Conservation (phyloP, 2,888 invertebrate species). For the Lasioglossum villosulum region DNA sequence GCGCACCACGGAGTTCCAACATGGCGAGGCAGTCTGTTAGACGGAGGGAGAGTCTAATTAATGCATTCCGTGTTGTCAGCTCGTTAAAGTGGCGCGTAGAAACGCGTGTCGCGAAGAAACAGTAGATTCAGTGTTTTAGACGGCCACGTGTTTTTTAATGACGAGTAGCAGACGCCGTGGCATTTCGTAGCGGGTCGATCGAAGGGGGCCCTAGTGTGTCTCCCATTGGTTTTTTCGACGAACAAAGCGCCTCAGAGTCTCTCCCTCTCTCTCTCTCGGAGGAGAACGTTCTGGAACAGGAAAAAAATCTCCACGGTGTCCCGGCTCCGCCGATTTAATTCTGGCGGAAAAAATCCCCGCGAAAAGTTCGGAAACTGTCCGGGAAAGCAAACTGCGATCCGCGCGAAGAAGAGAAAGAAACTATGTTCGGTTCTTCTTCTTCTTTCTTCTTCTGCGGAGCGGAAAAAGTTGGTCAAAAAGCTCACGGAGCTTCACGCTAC, state of each 20-base stretch:
- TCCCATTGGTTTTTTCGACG: constrained; percentile 21
- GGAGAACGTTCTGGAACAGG: background rate
- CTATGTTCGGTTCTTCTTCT: background rate
- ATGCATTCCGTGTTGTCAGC: constrained; percentile 70
- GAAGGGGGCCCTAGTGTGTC: constrained; percentile 45
- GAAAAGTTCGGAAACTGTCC: background rate
- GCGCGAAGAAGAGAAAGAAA: background rate
- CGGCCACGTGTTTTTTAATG: constrained; percentile 79
- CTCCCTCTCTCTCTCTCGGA: background rate
- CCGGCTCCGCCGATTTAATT: background rate
- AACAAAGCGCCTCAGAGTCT: constrained; percentile 19
- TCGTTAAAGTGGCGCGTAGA: constrained; percentile 71
- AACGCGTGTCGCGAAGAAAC: constrained; percentile 70
- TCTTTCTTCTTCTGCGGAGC: background rate
- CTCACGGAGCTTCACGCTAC: background rate
- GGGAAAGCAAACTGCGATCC: background rate
- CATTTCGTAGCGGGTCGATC: constrained; percentile 64
- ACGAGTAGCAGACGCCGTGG: constrained; percentile 77
- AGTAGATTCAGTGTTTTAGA: constrained; percentile 76
- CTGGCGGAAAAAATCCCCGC: background rate
- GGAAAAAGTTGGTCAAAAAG: constrained; percentile 1
- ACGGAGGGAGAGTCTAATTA: constrained; percentile 63
- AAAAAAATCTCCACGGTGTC: background rate
- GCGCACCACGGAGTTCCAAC: background rate
- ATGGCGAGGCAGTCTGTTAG: background rate